Conservation (phyloP, 2,888 invertebrate genomes). For the Epirrhoe alternata region DNA sequence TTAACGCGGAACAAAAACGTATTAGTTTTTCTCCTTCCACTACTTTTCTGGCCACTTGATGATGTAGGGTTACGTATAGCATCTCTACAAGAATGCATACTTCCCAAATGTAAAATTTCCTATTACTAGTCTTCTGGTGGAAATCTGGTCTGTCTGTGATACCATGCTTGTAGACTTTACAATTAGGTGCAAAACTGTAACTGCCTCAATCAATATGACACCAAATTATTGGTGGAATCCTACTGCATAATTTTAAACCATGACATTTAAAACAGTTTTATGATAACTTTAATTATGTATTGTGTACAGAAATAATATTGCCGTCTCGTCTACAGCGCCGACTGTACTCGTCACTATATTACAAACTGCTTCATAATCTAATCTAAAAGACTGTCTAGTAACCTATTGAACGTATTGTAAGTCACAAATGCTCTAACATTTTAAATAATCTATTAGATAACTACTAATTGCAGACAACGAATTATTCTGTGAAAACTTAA, state of each 20-base stretch:
- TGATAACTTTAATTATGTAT: not conserved
- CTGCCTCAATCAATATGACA: not conserved
- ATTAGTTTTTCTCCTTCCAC: not conserved
- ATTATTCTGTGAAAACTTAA: constrained; percentile 72
- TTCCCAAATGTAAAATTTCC: not conserved
- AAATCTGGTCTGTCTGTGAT: not conserved
- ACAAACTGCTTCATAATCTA: constrained; percentile 54
- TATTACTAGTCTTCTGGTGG: not conserved
- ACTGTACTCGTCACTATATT: constrained; percentile 19
- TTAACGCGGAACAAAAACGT: not conserved
- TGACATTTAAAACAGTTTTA: constrained; percentile 12
- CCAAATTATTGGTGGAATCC: constrained; percentile 8
- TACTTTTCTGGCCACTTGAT: no score
- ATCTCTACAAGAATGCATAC: not conserved
- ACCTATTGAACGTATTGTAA: constrained; percentile 80
- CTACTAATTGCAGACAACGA: constrained; percentile 74
- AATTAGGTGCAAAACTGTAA: not conserved
- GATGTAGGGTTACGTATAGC: no score
- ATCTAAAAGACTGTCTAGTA: constrained; percentile 82
- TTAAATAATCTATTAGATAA: constrained; percentile 72
- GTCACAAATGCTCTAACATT: constrained; percentile 81
- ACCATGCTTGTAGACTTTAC: not conserved
- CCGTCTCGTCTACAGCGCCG: not conserved
- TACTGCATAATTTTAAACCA: constrained; percentile 19
- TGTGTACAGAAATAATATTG: constrained; percentile 5